Base-by-base conservation (phyloP, 1,140 invertebrate species). In the Schlechtendalia chinensis region DNA sequence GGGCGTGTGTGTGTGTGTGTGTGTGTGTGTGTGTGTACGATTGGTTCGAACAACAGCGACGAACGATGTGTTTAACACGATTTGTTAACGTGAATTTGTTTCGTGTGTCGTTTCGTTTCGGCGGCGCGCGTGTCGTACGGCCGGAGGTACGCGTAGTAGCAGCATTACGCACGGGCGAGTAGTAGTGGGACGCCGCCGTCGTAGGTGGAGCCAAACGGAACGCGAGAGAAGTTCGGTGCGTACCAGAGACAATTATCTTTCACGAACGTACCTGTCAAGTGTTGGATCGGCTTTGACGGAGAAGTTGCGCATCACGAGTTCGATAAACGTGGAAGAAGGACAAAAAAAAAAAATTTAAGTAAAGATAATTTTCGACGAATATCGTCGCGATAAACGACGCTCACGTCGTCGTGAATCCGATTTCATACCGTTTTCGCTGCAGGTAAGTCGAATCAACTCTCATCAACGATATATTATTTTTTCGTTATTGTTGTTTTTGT, bases 401-500 rank as follows among this genome's bases (percentile, higher is more conserved):
- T n/a, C 27, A 11, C 14, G 32, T 1, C 14, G 32, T 1, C 56
- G 53, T 39, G 54, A 74, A 53, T 5, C 50, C 71, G 22, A 45
- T 47, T 45, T 14, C 65, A 27, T 24, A 50, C n/a, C n/a, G n/a
- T n/a, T n/a, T 69, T 8, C 53, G 32, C 24, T 59, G 32, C 56
- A 58, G 74, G 74, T 77, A 77, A 77, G 74, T 61, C 32, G 74
- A 77, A 77, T 77, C n/a, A n/a, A n/a, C 54, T 59, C 67, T 61
- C 24, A 50, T 50, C 1, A 54, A 54, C 16, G 16, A 54, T 53
- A 39, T 56, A 56, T 54, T 54, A 54, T 54, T n/a, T 27, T 59
- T 16, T 65, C 29, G 29, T 32, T 65, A n/a, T 39, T n/a, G n/a
- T n/a, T n/a, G n/a, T n/a, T n/a, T n/a, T n/a, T n/a, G n/a, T n/a